These are phyloP conservation scores for Batillaria attramentaria DNA, from an alignment of 1,140 invertebrate genomes.

Conservation along the genomic window DNA sequence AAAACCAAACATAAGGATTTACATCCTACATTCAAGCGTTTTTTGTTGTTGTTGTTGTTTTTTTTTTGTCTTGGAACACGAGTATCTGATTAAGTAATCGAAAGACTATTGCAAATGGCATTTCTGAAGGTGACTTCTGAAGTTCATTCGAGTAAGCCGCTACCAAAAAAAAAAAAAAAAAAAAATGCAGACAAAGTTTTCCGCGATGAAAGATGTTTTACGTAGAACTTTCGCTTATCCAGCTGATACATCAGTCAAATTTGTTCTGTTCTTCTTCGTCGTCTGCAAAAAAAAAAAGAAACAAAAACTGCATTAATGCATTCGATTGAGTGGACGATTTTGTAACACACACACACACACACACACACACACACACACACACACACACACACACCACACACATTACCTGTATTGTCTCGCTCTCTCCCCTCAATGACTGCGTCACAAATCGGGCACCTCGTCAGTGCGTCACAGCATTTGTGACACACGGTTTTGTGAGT, in stretches of 20 bases:
- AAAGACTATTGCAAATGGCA: background rate
- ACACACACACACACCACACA: background rate
- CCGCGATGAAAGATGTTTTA: background rate
- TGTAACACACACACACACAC: slow-evolving; percentile 7
- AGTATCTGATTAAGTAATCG: background rate
- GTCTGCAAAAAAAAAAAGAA: background rate
- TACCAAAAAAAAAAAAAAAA: too few relatives aligned
- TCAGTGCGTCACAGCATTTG: background rate
- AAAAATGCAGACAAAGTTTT: background rate
- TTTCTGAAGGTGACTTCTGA: too few relatives aligned
- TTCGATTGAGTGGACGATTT: background rate
- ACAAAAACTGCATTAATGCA: background rate
- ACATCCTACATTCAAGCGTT: too few relatives aligned
- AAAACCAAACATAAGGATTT: too few relatives aligned
- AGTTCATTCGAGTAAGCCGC: too few relatives aligned
- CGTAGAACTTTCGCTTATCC: background rate
- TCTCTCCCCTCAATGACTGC: background rate
- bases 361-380: slow-evolving; percentile 8
- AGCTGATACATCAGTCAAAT: background rate
- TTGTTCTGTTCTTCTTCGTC: slow-evolving; percentile 11
- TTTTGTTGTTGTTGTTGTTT: too few relatives aligned
- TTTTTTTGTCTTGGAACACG: background rate
- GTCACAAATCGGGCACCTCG: slow-evolving; percentile 9
- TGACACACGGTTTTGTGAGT: slow-evolving; percentile 27
- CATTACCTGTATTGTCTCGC: slow-evolving; percentile 12